These are phyloP conservation scores for Thalassoma bifasciatum DNA, from an alignment of 2,113 vertebrate genomes.

Conservation along the genomic window DNA sequence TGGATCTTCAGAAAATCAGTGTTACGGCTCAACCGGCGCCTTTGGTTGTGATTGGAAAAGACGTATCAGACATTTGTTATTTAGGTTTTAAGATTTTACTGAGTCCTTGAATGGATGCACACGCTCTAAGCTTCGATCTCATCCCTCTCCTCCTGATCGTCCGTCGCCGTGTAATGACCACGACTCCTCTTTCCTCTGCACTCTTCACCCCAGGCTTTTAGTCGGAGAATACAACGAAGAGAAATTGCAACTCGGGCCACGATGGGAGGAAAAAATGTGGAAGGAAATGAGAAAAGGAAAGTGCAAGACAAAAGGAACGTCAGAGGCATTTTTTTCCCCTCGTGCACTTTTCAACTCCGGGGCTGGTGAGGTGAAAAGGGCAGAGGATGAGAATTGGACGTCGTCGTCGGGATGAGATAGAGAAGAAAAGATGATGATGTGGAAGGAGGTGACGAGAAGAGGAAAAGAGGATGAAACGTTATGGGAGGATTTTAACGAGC, in stretches of 20 bases:
- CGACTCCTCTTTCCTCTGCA: slow-evolving; percentile 35
- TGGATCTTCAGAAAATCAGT: background rate
- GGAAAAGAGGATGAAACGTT: slow-evolving; percentile 13
- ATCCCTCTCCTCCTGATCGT: slow-evolving; percentile 14
- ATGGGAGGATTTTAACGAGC: slow-evolving; percentile 57
- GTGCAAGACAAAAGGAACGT: slow-evolving; percentile 30
- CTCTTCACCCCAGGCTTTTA: slow-evolving; percentile 44
- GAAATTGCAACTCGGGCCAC: slow-evolving; percentile 20
- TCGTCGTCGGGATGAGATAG: background rate
- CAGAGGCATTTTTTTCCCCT: slow-evolving; percentile 42
- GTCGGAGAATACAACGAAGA: slow-evolving; percentile 15
- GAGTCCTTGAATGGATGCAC: too few relatives aligned
- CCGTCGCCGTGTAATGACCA: slow-evolving; percentile 41
- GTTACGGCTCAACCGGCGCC: background rate
- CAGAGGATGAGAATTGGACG: background rate
- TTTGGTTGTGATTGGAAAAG: background rate
- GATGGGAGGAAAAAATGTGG: slow-evolving; percentile 62
- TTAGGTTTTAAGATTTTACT: too few relatives aligned
- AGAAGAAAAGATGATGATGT: background rate
- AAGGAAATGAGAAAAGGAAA: slow-evolving; percentile 74
- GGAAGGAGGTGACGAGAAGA: background rate
- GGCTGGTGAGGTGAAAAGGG: slow-evolving; percentile 35
- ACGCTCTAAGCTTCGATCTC: background rate
- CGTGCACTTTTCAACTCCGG: slow-evolving; percentile 50
- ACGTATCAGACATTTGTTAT: background rate